Percentiles rank a stretch among this genome's conserved stretches.
phyloP scores from a whole-genome alignment of 2,888 invertebrate species.

The Drosophila barbarae region DNA sequence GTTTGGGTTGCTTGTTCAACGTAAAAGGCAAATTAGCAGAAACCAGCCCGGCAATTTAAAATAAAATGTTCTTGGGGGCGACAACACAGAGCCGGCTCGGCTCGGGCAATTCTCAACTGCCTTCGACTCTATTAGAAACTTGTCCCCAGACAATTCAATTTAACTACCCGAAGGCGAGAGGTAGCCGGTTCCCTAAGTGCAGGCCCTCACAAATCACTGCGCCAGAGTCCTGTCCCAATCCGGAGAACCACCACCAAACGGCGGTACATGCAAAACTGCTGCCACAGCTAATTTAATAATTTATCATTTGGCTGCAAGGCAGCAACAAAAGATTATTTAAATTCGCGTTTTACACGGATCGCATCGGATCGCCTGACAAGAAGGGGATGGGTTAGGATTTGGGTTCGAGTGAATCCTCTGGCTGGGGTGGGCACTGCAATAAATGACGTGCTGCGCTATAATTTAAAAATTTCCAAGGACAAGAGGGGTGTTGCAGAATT shows the following conservation, averaged over 20 bases:
- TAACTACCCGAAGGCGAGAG: conserved; percentile 49
- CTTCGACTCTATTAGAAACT: conserved; percentile 58
- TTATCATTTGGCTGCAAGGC: conserved; percentile 77
- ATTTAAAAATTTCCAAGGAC: conserved; percentile 75
- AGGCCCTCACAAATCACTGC: conserved; percentile 51
- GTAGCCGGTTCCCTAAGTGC: conserved; percentile 31
- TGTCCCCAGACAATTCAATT: conserved; percentile 76
- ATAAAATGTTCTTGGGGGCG: conserved; percentile 54
- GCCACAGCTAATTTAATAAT: conserved; percentile 78
- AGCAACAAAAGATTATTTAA: conserved; percentile 77
- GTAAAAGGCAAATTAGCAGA: conserved; percentile 72
- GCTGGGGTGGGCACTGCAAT: conserved; percentile 20
- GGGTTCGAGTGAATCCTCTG: not conserved
- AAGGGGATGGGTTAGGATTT: conserved; percentile 7
- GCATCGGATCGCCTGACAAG: conserved; percentile 34
- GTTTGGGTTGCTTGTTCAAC: conserved; percentile 45
- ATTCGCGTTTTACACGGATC: conserved; percentile 62
- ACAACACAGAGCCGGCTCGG: conserved; percentile 19
- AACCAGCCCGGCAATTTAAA: conserved; percentile 69
- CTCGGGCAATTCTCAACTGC: conserved; percentile 53
- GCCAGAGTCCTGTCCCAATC: conserved; percentile 11
- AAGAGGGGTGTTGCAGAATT: conserved; percentile 34
- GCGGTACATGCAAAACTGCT: conserved; percentile 64
- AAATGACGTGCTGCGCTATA: conserved; percentile 65
- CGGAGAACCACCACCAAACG: conserved; percentile 33